Evolutionary conservation across 2,797 vertebrate genomes (phyloP).

Genomic region (Manis crassicaudata): DNA sequence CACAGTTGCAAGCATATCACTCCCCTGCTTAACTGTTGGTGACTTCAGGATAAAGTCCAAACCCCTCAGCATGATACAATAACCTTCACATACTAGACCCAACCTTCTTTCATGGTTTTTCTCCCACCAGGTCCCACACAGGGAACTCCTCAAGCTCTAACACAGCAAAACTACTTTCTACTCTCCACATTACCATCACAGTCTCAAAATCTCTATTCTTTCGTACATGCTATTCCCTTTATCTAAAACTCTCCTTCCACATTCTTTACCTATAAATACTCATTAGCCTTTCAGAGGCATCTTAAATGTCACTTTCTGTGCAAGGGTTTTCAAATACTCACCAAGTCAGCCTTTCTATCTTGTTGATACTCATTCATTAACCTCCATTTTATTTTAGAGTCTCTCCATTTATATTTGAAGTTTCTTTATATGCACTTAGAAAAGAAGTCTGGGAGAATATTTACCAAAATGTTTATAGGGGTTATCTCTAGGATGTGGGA

Average conservation of each 20-base stretch:
- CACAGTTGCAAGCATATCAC: background rate
- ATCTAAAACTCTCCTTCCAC: background rate
- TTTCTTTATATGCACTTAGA: background rate
- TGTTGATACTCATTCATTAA: background rate
- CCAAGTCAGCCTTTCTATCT: background rate
- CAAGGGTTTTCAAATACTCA: constrained; percentile 7
- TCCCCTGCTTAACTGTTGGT: background rate
- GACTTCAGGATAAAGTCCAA: background rate
- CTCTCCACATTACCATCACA: background rate
- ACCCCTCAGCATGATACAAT: background rate
- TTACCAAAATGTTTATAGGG: constrained; percentile 48
- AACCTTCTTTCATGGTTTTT: background rate
- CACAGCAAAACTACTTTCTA: background rate
- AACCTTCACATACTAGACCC: background rate
- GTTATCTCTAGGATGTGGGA: background rate
- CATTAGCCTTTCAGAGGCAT: background rate
- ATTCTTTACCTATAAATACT: background rate
- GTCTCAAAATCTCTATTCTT: background rate
- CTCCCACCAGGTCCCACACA: background rate
- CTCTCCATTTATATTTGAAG: constrained; percentile 25
- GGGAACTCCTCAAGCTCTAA: background rate
- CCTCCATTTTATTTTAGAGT: constrained; percentile 34
- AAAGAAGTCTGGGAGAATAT: constrained; percentile 17
- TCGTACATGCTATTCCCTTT: background rate
- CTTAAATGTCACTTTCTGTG: background rate